These are phyloP conservation scores for Taeniopygia guttata DNA, from an alignment of 2,797 vertebrate genomes.

Conservation along the genomic window DNA sequence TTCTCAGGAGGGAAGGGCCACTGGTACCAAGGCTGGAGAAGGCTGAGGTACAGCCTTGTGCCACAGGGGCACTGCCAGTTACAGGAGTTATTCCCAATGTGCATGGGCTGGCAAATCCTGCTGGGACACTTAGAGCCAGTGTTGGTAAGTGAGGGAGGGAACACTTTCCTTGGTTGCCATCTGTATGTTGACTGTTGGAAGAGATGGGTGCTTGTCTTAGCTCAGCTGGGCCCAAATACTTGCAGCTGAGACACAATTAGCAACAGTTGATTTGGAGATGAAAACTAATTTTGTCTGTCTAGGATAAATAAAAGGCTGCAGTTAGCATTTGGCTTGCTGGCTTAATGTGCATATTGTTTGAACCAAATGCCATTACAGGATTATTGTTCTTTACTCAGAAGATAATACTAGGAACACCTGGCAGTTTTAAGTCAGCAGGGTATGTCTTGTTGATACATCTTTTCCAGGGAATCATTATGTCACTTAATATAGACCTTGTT, in stretches of 20 bases:
- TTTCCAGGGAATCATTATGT: not conserved
- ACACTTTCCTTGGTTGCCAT: not conserved
- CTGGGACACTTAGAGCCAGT: not conserved
- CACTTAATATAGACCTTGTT: not conserved
- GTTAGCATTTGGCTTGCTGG: not conserved
- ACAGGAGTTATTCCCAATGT: not conserved
- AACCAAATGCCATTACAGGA: not conserved
- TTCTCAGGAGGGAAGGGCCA: not conserved
- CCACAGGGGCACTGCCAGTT: not conserved
- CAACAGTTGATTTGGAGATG: not conserved
- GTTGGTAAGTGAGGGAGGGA: not conserved
- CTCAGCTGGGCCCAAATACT: not conserved
- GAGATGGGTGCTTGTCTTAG: not conserved
- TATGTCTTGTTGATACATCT: not conserved
- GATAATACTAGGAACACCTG: not conserved
- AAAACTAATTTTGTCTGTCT: not conserved
- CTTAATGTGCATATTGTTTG: not conserved
- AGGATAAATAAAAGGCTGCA: not conserved
- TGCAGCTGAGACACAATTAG: not conserved
- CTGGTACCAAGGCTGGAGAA: not conserved
- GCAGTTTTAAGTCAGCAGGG: not conserved
- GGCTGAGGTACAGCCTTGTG: accelerated
- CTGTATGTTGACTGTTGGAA: not conserved
- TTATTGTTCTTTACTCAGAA: not conserved
- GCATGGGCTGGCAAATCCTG: not conserved